Base-by-base conservation (phyloP, 2,888 invertebrate genomes). In the Pachliopta kotzebuea region DNA sequence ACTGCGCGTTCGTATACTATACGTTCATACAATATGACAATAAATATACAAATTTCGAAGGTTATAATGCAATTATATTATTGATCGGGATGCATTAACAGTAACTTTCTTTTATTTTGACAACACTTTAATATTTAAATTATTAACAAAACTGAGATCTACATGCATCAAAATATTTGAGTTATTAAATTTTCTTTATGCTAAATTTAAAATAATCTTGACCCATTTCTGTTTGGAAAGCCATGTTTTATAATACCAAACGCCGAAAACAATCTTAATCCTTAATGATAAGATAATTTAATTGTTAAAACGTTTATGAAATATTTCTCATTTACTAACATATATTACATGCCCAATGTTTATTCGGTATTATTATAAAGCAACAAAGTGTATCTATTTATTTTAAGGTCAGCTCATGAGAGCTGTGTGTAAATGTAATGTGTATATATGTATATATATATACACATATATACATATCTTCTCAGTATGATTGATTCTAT, bases 401-500 rank as follows among this genome's bases (percentile, higher is more conserved):
- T n/a, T n/a, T 45, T 4, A 45, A n/a, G n/a, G n/a, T 45, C 7
- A 18, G 4, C 45, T 18, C 6, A 8, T 45, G n/a, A 45, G 45
- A 45, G 18, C 18, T n/a, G 0, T n/a, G 18, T 45, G n/a, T 45
- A 18, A 45, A n/a, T 45, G n/a, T 45, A 45, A 18, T 45, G n/a
- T 45, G 18, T 8, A n/a, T 37, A 37, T 11, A 4, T 6, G 26
- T 26, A 37, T 37, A 37, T 37, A 37, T 37, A 37, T 11, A 4
- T 6, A 6, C 6, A 37, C 11, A 37, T 37, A 37, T 2, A 14
- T 37, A 37, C 9, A 37, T 18, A 45, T 6, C n/a, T 18, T n/a
- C 45, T 18, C 45, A n/a, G 18, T 26, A 84, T 79, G 78, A 69
- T 63, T 66, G 70, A 76, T 80, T 79, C 72, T 76, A 68, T 75